Evolutionary conservation across 2,888 invertebrate species (phyloP).

Genomic region (Nematopogon swammerdamellus): DNA sequence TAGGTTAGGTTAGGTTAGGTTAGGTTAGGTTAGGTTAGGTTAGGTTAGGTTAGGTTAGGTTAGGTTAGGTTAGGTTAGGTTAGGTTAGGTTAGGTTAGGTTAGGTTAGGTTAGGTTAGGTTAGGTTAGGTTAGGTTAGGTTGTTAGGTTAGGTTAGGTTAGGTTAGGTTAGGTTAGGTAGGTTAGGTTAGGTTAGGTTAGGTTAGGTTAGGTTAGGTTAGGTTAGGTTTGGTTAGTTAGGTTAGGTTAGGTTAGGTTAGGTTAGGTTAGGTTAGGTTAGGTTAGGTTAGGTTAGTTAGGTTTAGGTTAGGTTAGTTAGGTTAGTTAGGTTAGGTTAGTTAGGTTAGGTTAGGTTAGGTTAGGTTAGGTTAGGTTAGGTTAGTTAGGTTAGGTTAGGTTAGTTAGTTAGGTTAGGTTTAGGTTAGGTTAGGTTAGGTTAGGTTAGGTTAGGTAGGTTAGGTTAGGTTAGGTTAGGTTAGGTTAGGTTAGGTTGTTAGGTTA

Average conservation of each 20-base stretch:
- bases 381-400: conserved; percentile 8
- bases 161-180: conserved; percentile 6
- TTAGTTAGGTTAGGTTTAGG: conserved; percentile 9
- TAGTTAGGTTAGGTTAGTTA: conserved; percentile 10
- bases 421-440: conserved; percentile 13
- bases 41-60: conserved; percentile 16
- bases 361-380: conserved; percentile 8
- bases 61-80: conserved; percentile 16
- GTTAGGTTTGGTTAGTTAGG: conserved; percentile 8
- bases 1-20: conserved; percentile 15
- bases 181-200: conserved; percentile 15
- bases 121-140: conserved; percentile 10
- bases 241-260: conserved; percentile 10
- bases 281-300: conserved; percentile 10
- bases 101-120: conserved; percentile 14
- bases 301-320: too few relatives aligned
- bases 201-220: conserved; percentile 10
- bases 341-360: conserved; percentile 11
- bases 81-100: conserved; percentile 14
- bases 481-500: too few relatives aligned
- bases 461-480: conserved; percentile 11
- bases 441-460: too few relatives aligned
- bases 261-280: conserved; percentile 11
- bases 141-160: too few relatives aligned
- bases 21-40: conserved; percentile 15